Percentiles rank a stretch among this genome's conserved stretches.
phyloP scores from a whole-genome alignment of 2,113 vertebrate genomes.

The Ptyas mucosa region DNA sequence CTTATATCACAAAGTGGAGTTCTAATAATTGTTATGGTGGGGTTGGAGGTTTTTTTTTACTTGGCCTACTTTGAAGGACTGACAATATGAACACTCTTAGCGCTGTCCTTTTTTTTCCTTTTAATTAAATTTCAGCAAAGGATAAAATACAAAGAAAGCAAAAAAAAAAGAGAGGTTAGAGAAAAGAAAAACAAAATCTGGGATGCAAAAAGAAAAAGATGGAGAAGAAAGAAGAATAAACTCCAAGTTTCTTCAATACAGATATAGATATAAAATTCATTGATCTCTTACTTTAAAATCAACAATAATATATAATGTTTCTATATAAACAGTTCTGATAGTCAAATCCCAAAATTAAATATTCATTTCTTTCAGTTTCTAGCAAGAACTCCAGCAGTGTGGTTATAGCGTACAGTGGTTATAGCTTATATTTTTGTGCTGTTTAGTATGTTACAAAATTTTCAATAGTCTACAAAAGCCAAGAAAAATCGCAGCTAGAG shows the following conservation, averaged over 20 bases:
- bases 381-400: neutral
- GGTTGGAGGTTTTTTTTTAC: neutral
- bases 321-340: neutral
- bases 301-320: neutral
- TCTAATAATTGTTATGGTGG: neutral
- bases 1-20: neutral
- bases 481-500: neutral
- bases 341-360: neutral
- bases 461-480: neutral
- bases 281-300: neutral
- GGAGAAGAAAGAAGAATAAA: neutral
- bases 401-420: neutral
- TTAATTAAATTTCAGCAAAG: too few species aligned
- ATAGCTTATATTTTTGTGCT: neutral
- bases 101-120: neutral
- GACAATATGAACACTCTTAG: conserved; percentile 4
- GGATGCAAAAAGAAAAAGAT: too few species aligned
- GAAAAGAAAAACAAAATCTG: too few species aligned
- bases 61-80: neutral
- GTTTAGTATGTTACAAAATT: neutral
- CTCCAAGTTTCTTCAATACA: neutral
- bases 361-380: neutral
- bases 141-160: too few species aligned
- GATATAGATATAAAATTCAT: neutral
- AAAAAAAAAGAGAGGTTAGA: too few species aligned